A percentile compares a stretch with the other conserved stretches of the same genome.
These are phyloP conservation scores for Brotogeris chrysoptera DNA, from an alignment of 2,797 vertebrate genomes.

Conservation along the genomic window DNA sequence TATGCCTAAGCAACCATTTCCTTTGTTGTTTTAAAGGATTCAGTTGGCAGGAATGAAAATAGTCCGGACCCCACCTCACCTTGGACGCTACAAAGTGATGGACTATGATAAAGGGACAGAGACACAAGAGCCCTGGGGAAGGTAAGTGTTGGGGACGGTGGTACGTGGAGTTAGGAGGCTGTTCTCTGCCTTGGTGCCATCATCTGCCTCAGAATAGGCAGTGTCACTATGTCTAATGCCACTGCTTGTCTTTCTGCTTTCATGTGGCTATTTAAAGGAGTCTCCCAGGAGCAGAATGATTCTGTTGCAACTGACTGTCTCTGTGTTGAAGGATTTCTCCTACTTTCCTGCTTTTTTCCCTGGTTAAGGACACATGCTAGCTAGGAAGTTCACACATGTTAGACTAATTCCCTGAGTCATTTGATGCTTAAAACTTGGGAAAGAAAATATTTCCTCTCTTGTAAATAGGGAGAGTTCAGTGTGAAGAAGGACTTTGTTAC, in stretches of 20 bases:
- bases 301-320: neutral
- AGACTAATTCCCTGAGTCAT: neutral
- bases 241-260: neutral
- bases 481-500: neutral
- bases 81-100: conserved; percentile 74
- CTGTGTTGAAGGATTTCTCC: neutral
- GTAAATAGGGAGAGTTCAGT: neutral
- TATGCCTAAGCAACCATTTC: neutral
- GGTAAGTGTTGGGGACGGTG: conserved; percentile 1
- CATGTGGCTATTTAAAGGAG: neutral
- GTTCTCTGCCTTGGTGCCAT: neutral
- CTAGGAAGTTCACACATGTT: neutral
- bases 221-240: neutral
- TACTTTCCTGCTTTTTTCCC: neutral
- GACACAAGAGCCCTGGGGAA: conserved; percentile 5
- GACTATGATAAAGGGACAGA: conserved; percentile 8
- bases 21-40: conserved; percentile 58
- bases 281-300: neutral
- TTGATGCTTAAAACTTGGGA: neutral
- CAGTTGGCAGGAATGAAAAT: conserved; percentile 73
- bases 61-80: conserved; percentile 25
- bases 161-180: neutral
- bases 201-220: neutral
- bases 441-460: neutral
- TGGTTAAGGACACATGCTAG: neutral